phyloP scores from a whole-genome alignment of 2,888 invertebrate species.

The Drosophila merina region DNA sequence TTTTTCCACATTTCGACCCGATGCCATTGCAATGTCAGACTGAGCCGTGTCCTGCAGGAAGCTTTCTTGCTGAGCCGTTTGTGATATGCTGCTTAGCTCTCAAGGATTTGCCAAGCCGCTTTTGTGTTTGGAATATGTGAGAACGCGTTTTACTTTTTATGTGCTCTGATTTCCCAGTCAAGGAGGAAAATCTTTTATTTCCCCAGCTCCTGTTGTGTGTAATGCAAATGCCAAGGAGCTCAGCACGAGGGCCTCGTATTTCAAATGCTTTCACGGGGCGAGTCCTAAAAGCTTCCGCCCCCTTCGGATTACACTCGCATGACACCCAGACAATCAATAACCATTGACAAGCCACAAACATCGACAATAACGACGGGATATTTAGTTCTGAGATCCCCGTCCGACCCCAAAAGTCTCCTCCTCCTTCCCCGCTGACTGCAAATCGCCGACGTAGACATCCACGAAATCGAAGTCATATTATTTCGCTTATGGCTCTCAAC shows the following conservation, averaged over 20 bases:
- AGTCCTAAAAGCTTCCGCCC: constrained; percentile 73
- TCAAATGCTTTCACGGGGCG: constrained; percentile 30
- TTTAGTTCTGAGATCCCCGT: constrained; percentile 71
- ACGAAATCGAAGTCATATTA: constrained; percentile 33
- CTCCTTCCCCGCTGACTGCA: constrained; percentile 55
- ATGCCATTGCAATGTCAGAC: constrained; percentile 40
- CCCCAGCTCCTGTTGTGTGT: constrained; percentile 35
- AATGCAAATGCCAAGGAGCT: constrained; percentile 42
- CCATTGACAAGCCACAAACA: constrained; percentile 76
- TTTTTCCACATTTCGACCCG: not conserved
- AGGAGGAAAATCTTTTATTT: constrained; percentile 38
- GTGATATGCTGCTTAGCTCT: constrained; percentile 76
- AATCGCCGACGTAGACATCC: constrained; percentile 55
- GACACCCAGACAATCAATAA: constrained; percentile 79
- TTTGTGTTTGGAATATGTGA: constrained; percentile 73
- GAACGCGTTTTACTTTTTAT: constrained; percentile 71
- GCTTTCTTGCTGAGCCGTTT: constrained; percentile 65
- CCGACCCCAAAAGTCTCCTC: constrained; percentile 65
- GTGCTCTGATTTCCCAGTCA: constrained; percentile 57
- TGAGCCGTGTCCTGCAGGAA: constrained; percentile 44
- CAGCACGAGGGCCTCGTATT: constrained; percentile 32
- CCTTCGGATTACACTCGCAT: constrained; percentile 55
- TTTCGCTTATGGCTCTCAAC: constrained; percentile 32
- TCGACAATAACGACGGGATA: constrained; percentile 50
- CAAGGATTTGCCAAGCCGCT: constrained; percentile 74